Evolutionary conservation across 2,888 invertebrate genomes (phyloP).

Genomic region (Abrostola triplasia): DNA sequence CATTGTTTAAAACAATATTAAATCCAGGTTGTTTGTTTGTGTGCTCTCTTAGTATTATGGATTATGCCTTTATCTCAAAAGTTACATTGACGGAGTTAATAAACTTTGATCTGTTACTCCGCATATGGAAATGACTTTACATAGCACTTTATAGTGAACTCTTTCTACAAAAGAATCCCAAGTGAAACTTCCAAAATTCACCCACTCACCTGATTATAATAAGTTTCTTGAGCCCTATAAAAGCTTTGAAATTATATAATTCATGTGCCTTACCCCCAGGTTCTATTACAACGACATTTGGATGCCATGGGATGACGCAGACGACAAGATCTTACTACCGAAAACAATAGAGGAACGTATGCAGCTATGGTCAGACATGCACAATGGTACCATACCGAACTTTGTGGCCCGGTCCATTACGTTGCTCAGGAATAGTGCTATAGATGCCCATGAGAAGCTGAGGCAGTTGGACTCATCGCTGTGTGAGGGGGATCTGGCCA

Average conservation of each 20-base stretch:
- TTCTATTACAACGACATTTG: slow-evolving; percentile 91
- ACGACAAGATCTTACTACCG: slow-evolving; percentile 87
- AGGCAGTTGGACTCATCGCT: slow-evolving; percentile 78
- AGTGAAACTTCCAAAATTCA: too few species aligned
- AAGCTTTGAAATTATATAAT: neutral
- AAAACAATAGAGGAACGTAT: slow-evolving; percentile 84
- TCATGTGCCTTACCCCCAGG: slow-evolving; percentile 61
- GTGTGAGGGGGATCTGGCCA: slow-evolving; percentile 77
- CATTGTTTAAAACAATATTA: too few species aligned
- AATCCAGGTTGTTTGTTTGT: too few species aligned
- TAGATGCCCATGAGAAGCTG: slow-evolving; percentile 77
- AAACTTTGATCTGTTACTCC: too few species aligned
- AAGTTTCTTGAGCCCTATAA: too few species aligned
- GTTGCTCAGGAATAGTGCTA: slow-evolving; percentile 77
- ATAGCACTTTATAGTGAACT: too few species aligned
- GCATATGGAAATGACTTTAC: too few species aligned
- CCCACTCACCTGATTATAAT: too few species aligned
- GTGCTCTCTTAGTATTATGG: too few species aligned
- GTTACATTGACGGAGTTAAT: too few species aligned
- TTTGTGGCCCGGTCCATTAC: slow-evolving; percentile 75
- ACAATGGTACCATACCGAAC: slow-evolving; percentile 77
- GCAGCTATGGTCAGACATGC: slow-evolving; percentile 81
- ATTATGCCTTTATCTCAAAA: too few species aligned
- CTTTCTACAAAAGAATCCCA: too few species aligned
- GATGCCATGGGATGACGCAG: slow-evolving; percentile 91